phyloP scores from a whole-genome alignment of 37 sponge, comb jelly and placozoan genomes.

The Amphimedon queenslandica region DNA sequence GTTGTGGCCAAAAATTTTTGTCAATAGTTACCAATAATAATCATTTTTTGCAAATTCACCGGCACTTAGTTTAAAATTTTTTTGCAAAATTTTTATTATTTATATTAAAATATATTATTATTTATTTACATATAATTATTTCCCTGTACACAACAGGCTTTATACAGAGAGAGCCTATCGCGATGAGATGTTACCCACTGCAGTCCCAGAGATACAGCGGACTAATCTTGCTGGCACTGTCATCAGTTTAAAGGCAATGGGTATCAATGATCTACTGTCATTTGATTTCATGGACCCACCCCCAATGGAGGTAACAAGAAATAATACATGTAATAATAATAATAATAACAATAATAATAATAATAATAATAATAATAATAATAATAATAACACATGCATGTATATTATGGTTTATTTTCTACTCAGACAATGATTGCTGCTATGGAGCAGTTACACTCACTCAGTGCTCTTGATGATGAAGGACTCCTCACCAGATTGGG shows the following conservation, averaged over 20 bases:
- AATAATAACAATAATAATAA: no score
- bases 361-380: no score
- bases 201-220: slow-evolving; percentile 98
- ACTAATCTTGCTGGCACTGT: slow-evolving; percentile 93
- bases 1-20: no score
- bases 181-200: slow-evolving; percentile 96
- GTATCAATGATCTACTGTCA: slow-evolving; percentile 93
- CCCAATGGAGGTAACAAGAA: slow-evolving; percentile 80
- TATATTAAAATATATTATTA: no score
- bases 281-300: slow-evolving; percentile 99
- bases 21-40: no score
- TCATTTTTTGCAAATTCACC: no score
- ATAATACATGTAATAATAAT: no score
- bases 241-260: slow-evolving; percentile 93
- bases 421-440: slow-evolving; percentile 83
- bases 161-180: slow-evolving; percentile 98
- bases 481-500: slow-evolving; percentile 93
- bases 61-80: no score
- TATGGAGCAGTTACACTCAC: slow-evolving; percentile 96
- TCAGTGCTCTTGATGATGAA: slow-evolving; percentile 93
- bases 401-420: no score
- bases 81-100: no score
- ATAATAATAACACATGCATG: no score
- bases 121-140: no score
- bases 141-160: slow-evolving; percentile 43